Percentiles rank a stretch among this genome's conserved stretches.
These are phyloP conservation scores for Homarus gammarus DNA, from an alignment of 2,888 invertebrate species.

Conservation along the genomic window DNA sequence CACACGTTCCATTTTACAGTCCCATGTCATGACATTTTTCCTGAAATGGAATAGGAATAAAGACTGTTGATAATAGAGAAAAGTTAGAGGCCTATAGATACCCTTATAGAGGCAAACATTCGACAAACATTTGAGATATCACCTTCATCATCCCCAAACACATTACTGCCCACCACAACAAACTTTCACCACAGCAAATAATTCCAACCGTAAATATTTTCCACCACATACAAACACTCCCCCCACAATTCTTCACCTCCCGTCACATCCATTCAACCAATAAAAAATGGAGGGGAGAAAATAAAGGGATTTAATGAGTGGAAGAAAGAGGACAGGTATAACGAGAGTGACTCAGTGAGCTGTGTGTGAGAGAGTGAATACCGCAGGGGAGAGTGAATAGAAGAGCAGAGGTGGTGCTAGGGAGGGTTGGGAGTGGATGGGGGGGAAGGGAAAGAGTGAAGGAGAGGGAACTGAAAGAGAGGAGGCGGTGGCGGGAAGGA, in stretches of 20 bases:
- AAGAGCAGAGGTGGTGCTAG: neutral
- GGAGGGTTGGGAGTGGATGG: neutral
- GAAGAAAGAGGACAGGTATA: neutral
- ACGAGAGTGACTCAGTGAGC: neutral
- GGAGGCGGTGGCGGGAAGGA: neutral
- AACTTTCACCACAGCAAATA: too few species aligned
- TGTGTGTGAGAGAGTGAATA: neutral
- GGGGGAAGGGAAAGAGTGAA: neutral
- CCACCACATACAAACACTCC: neutral
- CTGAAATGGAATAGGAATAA: neutral
- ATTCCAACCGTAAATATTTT: too few species aligned
- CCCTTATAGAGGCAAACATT: too few species aligned
- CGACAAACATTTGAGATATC: too few species aligned
- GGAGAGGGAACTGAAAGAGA: neutral
- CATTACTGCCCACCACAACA: too few species aligned
- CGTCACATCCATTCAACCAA: neutral
- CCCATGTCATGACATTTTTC: too few species aligned
- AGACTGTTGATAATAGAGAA: too few species aligned
- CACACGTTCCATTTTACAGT: too few species aligned
- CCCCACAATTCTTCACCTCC: neutral
- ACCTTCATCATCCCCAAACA: too few species aligned
- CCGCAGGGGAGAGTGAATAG: conserved; percentile 4
- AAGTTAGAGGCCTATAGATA: too few species aligned
- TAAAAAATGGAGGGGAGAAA: neutral
- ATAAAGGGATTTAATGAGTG: neutral